phyloP scores from a whole-genome alignment of 1,140 invertebrate genomes.

The Drosophila albomicans region DNA sequence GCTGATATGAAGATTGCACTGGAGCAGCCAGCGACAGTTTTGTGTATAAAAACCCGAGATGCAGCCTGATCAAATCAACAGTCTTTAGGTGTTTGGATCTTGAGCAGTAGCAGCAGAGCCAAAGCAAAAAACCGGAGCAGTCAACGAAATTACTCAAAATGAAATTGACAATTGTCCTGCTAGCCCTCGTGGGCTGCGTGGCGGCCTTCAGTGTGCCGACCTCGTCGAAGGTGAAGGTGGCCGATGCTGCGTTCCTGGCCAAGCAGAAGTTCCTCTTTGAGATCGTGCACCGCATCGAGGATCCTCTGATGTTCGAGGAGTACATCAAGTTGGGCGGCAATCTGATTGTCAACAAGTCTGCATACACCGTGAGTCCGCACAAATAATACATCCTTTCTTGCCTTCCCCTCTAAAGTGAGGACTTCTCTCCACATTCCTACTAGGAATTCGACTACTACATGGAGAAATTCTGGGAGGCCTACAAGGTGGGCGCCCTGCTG shows the following conservation, averaged over 20 bases:
- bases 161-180: slow-evolving; percentile 67
- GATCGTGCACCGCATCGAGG: slow-evolving; percentile 87
- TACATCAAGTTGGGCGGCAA: slow-evolving; percentile 66
- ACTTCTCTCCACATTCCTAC: slow-evolving; percentile 33
- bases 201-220: slow-evolving; percentile 60
- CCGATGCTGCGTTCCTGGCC: slow-evolving; percentile 78
- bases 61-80: slow-evolving; percentile 49
- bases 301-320: slow-evolving; percentile 73
- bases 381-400: slow-evolving; percentile 32
- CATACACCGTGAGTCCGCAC: slow-evolving; percentile 75
- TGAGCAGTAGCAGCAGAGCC: slow-evolving; percentile 53
- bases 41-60: slow-evolving; percentile 48
- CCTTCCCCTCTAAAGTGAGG: slow-evolving; percentile 52
- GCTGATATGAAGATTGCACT: slow-evolving; percentile 51
- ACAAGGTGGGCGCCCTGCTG: slow-evolving; percentile 86
- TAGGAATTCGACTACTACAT: slow-evolving; percentile 86
- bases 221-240: slow-evolving; percentile 56
- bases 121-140: slow-evolving; percentile 63
- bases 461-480: slow-evolving; percentile 87
- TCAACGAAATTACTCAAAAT: slow-evolving; percentile 34
- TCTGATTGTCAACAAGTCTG: slow-evolving; percentile 56
- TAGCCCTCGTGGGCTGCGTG: slow-evolving; percentile 73
- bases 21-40: background rate
- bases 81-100: slow-evolving; percentile 76
- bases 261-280: slow-evolving; percentile 88